These are phyloP conservation scores for Chaetophractus vellerosus DNA, from an alignment of 2,797 vertebrate species.

Conservation along the genomic window DNA sequence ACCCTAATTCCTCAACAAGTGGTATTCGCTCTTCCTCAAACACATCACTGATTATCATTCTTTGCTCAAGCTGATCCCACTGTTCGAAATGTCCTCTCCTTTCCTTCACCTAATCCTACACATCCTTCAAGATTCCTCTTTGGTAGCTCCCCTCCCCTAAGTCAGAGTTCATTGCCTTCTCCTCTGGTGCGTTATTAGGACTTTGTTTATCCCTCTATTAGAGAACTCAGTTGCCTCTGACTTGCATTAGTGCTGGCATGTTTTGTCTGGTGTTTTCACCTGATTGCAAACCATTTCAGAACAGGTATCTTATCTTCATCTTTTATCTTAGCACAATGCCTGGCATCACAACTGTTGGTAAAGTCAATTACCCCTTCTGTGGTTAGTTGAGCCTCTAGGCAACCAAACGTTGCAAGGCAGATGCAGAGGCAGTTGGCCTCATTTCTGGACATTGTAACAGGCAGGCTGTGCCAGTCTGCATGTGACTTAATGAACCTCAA, in stretches of 20 bases:
- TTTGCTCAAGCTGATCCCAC: background rate
- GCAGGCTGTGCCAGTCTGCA: slow-evolving; percentile 23
- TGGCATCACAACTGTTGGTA: slow-evolving; percentile 40
- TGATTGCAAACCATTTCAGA: slow-evolving; percentile 64
- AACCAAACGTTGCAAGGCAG: slow-evolving; percentile 45
- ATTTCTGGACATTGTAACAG: slow-evolving; percentile 48
- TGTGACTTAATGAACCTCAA: slow-evolving; percentile 80
- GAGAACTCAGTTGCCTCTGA: slow-evolving; percentile 12
- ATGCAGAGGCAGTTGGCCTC: slow-evolving; percentile 18
- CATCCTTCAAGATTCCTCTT: slow-evolving; percentile 23
- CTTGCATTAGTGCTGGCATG: background rate
- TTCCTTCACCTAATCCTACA: background rate
- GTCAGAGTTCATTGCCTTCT: background rate
- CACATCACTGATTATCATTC: background rate
- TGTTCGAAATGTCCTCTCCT: background rate
- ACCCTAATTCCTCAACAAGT: background rate
- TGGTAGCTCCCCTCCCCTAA: background rate
- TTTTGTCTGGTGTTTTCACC: slow-evolving; percentile 46
- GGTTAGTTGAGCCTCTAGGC: slow-evolving; percentile 53
- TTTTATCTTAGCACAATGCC: slow-evolving; percentile 48
- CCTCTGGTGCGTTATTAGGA: background rate
- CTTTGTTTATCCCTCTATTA: slow-evolving; percentile 34
- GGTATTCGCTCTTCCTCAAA: background rate
- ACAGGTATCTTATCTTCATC: background rate
- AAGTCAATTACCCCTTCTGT: slow-evolving; percentile 55